Evolutionary conservation across 2,888 invertebrate species (phyloP), one percentile per base, ranked within the genome.

Genomic region (Zeuzera pyrina): DNA sequence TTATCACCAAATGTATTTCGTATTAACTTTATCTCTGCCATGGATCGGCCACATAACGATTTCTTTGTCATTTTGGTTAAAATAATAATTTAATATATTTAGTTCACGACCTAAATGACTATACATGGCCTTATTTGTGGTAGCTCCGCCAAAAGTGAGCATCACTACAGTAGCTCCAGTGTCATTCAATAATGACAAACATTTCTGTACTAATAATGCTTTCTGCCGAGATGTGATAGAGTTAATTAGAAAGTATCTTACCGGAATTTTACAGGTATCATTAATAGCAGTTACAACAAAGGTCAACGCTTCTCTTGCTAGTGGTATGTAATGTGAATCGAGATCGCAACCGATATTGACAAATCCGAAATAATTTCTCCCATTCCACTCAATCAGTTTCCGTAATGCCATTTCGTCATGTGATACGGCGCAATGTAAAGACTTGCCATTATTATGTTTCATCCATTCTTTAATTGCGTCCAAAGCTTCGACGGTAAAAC

Each of bases 351-450:
- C 39, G 5, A 34, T 3, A 34, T 39, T 39, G 1, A 27, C 35
- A 21, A 25, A 35, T 2, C 28, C 29, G 14, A 24, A 25, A 25
- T 31, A 31, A 22, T 35, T 25, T 12, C 15, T 19, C 8, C 33
- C 26, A 29, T 38, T 31, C 35, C 38, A 38, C n/a, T 38, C 35
- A 12, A 41, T 23, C 1, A 34, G 1, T 22, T 33, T 38, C 6
- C 35, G 23, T 5, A 41, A 38, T 15, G 36, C 31, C 38, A 41
- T 41, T 30, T 41, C 38, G 30, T 41, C 41, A 6, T 38, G 15
- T 8, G 16, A 19, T 6, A 40, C 11, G n/a, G 37, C 40, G 30
- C 31, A 27, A 26, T 30, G n/a, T n/a, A n/a, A 36, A 1, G 19
- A 8, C 2, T 1, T 19, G 8, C 19, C 8, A 19, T 19, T 19